phyloP scores from a whole-genome alignment of 2,797 vertebrate species.

The Brachyrhaphis roseni region DNA sequence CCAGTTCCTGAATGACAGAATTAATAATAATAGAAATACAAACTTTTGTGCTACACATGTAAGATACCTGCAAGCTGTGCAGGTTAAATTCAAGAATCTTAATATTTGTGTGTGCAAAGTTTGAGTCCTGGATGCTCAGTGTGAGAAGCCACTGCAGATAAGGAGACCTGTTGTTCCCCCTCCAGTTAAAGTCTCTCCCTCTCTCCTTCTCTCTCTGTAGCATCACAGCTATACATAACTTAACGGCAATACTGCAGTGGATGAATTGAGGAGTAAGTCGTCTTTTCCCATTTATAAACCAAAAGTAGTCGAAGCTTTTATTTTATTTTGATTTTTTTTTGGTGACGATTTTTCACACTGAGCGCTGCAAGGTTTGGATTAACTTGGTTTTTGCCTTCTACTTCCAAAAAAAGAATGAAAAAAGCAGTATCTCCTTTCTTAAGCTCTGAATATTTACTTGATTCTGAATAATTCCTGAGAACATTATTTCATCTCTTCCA shows the following conservation, averaged over 20 bases:
- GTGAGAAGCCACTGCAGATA: constrained; percentile 31
- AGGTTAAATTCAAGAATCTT: constrained; percentile 22
- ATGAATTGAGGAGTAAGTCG: constrained; percentile 59
- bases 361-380: constrained; percentile 20
- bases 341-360: constrained; percentile 30
- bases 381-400: not conserved
- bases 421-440: not conserved
- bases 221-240: constrained; percentile 71
- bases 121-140: constrained; percentile 5
- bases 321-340: constrained; percentile 18
- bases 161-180: constrained; percentile 52
- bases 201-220: constrained; percentile 48
- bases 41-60: not conserved
- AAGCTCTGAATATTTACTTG: not conserved
- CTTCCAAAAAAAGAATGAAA: not conserved
- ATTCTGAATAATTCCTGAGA: constrained; percentile 7
- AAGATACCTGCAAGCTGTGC: constrained; percentile 20
- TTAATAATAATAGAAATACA: not conserved
- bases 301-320: constrained; percentile 47
- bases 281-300: constrained; percentile 65
- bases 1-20: not conserved
- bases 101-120: constrained; percentile 33
- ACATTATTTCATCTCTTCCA: constrained; percentile 16
- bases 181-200: constrained; percentile 35
- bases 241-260: constrained; percentile 56